Base-by-base conservation (phyloP, 2,888 invertebrate genomes). In the Drosophila subsilvestris region DNA sequence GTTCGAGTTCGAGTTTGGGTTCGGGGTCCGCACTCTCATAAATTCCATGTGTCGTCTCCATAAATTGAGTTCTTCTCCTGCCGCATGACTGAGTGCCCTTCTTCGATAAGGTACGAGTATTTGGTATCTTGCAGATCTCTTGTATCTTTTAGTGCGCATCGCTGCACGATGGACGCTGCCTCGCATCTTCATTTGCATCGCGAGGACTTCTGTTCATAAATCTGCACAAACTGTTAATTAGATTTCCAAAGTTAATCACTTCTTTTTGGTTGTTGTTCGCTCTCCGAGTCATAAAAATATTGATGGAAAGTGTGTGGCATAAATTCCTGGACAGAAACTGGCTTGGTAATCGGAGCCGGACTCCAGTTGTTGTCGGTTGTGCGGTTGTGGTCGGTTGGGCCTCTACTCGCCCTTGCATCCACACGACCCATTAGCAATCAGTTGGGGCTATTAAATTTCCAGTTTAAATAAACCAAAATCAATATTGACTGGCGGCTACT, bases 401-500 rank as follows among this genome's bases (percentile, higher is more conserved):
- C 22, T 3, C 22, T 12, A 12, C 32, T 14, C 5, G 32, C 37
- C 51, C 55, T 44, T 55, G 55, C 25, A 69, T 42, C 49, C 50
- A 20, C 53, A 25, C 48, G 32, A 55, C 18, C 56, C 68, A 67
- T 66, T 66, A 67, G 68, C 68, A 67, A 71, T 71, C 73, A 63
- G 70, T 47, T 20, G 47, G 32, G 73, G 48, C 76, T 76, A 82
- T 79, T 76, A 63, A 69, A 74, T 80, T 75, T 77, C 75, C 71
- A 66, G 49, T 55, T 45, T 59, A 71, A 67, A 71, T 74, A 66
- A 74, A 69, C 75, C 60, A 74, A 67, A 62, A 59, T 50, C 78
- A 74, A 78, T 74, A 81, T 80, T 80, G 73, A 75, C 72, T 69
- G 81, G 55, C 73, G 79, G 79, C 82, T 75, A 75, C 83, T 85